Evolutionary conservation across 2,888 invertebrate genomes (phyloP), one percentile per base, ranked within the genome.

Genomic region (Ischnus inquisitorius): DNA sequence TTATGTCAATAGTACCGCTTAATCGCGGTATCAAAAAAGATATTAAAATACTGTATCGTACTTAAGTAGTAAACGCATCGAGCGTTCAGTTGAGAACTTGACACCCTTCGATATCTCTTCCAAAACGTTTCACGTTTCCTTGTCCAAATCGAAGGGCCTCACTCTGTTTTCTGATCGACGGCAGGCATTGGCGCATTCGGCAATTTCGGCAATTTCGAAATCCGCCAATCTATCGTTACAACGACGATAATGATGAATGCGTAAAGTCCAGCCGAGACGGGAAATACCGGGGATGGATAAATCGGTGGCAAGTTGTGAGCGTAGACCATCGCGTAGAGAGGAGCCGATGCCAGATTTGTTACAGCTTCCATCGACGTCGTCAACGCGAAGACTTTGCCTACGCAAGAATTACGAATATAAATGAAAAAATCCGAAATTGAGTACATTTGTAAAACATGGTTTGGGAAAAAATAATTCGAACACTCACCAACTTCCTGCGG

Each of bases 311-410:
- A 86, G 72, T 88, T 90, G 48, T 88, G 75, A 0, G 90, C 85
- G 79, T 97, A 97, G 25, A 97, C 92, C 0, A 95, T 91, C 25
- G 95, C 96, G 92, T 96, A 97, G 0, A 96, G 85, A 0, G 96
- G 94, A 1, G 96, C 95, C 0, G 96, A 94, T 1, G 95, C 88
- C 69, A 97, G 93, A 0, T 96, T 96, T 43, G 95, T 94, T 57
- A 95, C 88, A 14, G 96, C 95, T 93, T 97, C 97, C 34, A 96
- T 90, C 3, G 95, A 95, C 43, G 96, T 95, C 90, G 96, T 95
- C 75, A 97, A 93, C 0, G 97, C 95, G 90, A 96, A 97, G 41
- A 96, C 95, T 93, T 96, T 96, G 3, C 96, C 96, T 92, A 86
- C 28, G 2, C 84, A 87, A 88, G 54, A 79, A 51, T 16, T 25